These are phyloP conservation scores for Colius striatus DNA, from an alignment of 2,113 vertebrate genomes.

Conservation along the genomic window DNA sequence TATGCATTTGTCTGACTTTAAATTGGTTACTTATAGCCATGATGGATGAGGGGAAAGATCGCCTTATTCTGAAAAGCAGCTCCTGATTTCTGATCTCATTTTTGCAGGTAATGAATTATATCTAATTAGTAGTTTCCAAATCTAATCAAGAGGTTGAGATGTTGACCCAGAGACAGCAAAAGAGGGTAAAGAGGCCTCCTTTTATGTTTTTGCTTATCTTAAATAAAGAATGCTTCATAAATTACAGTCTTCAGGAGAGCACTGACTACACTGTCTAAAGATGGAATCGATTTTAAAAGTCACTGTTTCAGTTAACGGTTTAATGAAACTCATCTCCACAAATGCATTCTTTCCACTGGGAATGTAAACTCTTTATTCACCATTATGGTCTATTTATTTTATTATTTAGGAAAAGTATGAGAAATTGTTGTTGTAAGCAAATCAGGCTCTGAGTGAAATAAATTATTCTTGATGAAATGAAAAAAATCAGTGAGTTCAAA, in stretches of 20 bases:
- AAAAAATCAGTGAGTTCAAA: neutral
- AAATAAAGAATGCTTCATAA: slow-evolving; percentile 21
- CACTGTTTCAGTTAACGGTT: slow-evolving; percentile 47
- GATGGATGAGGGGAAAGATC: slow-evolving; percentile 95
- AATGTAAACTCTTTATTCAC: slow-evolving; percentile 62
- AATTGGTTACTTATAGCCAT: slow-evolving; percentile 98
- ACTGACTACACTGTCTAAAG: slow-evolving; percentile 1
- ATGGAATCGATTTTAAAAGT: slow-evolving; percentile 64
- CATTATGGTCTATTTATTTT: slow-evolving; percentile 28
- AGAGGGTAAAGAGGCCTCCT: slow-evolving; percentile 13
- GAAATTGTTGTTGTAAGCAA: slow-evolving; percentile 23
- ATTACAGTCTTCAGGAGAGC: neutral
- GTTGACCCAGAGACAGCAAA: slow-evolving; percentile 84
- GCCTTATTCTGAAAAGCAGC: slow-evolving; percentile 91
- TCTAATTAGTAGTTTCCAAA: slow-evolving; percentile 95
- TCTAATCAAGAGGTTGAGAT: slow-evolving; percentile 93
- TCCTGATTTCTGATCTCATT: slow-evolving; percentile 94
- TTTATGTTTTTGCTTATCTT: slow-evolving; percentile 43
- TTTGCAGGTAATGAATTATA: slow-evolving; percentile 99
- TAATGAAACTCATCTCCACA: slow-evolving; percentile 70
- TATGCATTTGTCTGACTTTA: slow-evolving; percentile 92
- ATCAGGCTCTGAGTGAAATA: neutral
- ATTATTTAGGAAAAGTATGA: slow-evolving; percentile 42
- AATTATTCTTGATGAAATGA: neutral
- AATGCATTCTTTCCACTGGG: slow-evolving; percentile 64